Evolutionary conservation across 2,888 invertebrate species (phyloP).

Genomic region (Tetropium fuscum): DNA sequence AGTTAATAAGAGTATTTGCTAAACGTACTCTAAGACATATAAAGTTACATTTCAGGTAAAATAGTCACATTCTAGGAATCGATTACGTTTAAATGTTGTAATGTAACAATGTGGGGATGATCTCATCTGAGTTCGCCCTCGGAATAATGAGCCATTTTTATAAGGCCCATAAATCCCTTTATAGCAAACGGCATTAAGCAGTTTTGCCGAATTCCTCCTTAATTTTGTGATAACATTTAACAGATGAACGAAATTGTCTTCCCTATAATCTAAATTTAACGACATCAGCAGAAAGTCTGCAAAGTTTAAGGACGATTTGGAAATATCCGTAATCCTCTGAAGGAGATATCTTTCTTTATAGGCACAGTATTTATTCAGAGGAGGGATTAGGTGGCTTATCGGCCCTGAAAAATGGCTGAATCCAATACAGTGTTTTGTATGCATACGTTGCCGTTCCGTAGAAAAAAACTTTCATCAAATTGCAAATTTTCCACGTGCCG

Average conservation of each 20-base stretch:
- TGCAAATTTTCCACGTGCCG: constrained; percentile 59
- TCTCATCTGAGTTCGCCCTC: not conserved
- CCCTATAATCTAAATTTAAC: constrained; percentile 46
- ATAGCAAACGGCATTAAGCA: constrained; percentile 19
- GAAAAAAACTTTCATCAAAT: constrained; percentile 58
- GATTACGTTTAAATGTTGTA: not conserved
- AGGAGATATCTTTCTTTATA: constrained; percentile 60
- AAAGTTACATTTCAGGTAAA: no score
- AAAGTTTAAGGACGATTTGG: constrained; percentile 53
- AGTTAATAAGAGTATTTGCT: no score
- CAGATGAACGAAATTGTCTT: constrained; percentile 34
- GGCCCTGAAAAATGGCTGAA: constrained; percentile 59
- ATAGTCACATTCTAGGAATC: no score
- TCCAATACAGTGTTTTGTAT: constrained; percentile 59
- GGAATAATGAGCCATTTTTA: constrained; percentile 1
- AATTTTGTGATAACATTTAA: constrained; percentile 33
- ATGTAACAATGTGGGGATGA: not conserved
- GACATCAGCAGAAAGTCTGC: constrained; percentile 46
- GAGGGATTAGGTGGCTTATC: constrained; percentile 61
- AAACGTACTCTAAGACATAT: no score
- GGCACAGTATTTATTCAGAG: constrained; percentile 60
- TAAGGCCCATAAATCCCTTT: constrained; percentile 21
- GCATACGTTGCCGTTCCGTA: constrained; percentile 50
- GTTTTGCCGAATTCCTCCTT: constrained; percentile 21
- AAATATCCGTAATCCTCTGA: constrained; percentile 59